Conservation (phyloP, 2,888 invertebrate genomes). For the Nineta flava region DNA sequence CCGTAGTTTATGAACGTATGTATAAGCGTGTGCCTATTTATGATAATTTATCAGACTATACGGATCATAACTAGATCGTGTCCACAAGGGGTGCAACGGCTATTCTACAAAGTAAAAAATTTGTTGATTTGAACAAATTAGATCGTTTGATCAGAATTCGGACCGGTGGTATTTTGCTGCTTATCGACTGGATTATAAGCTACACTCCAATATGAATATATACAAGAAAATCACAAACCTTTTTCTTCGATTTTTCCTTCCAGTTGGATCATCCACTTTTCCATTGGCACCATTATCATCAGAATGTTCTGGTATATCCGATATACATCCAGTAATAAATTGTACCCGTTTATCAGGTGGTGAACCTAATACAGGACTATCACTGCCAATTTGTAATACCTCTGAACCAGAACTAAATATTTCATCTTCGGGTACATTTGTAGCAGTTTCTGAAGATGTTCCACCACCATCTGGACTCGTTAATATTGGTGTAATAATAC, state of each 20-base stretch:
- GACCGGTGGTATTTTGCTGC: too few relatives aligned
- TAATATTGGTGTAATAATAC: conserved; percentile 12
- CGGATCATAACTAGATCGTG: too few relatives aligned
- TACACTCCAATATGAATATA: too few relatives aligned
- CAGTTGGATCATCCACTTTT: conserved; percentile 19
- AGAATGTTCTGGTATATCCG: conserved; percentile 24
- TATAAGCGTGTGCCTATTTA: too few relatives aligned
- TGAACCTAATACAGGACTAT: conserved; percentile 12
- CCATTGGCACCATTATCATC: conserved; percentile 16
- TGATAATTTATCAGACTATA: too few relatives aligned
- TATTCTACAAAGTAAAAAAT: too few relatives aligned
- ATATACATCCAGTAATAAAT: conserved; percentile 24
- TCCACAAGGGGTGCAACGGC: too few relatives aligned
- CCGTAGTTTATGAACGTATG: too few relatives aligned
- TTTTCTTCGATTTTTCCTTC: conserved; percentile 31
- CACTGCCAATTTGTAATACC: conserved; percentile 22
- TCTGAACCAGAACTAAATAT: conserved; percentile 14
- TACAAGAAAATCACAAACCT: conserved; percentile 29
- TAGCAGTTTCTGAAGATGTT: conserved; percentile 4
- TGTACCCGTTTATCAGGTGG: conserved; percentile 30
- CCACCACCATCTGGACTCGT: conserved; percentile 6
- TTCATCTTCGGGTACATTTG: conserved; percentile 22
- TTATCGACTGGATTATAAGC: too few relatives aligned
- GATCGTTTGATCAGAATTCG: too few relatives aligned
- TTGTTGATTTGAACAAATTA: too few relatives aligned